Evolutionary conservation across 1,140 invertebrate species (phyloP).

Genomic region (Idris sp.): DNA sequence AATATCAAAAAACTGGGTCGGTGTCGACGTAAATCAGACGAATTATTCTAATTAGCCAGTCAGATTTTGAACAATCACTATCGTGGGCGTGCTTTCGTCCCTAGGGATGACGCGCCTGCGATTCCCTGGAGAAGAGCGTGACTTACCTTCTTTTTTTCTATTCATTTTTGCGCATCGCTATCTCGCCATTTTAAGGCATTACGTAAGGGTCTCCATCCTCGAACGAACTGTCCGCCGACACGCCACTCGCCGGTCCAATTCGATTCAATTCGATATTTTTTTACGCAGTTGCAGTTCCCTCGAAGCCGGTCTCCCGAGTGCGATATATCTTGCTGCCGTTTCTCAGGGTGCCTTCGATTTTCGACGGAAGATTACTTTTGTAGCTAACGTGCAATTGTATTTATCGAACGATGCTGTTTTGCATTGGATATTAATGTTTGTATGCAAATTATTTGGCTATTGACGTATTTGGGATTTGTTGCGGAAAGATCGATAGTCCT

Average conservation of each 20-base stretch:
- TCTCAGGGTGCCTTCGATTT: constrained; percentile 68
- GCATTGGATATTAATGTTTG: constrained; percentile 32
- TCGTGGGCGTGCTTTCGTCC: constrained; percentile 67
- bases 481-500: too few species aligned
- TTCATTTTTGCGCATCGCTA: constrained; percentile 21
- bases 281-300: constrained; percentile 55
- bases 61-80: constrained; percentile 77
- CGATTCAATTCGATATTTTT: constrained; percentile 75
- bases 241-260: constrained; percentile 73
- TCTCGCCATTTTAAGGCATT: constrained; percentile 66
- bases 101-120: constrained; percentile 72
- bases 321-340: constrained; percentile 74
- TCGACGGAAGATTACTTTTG: constrained; percentile 56
- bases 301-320: constrained; percentile 67
- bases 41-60: constrained; percentile 70
- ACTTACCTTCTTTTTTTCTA: constrained; percentile 48
- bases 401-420: constrained; percentile 37
- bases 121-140: constrained; percentile 75
- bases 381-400: constrained; percentile 40
- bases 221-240: constrained; percentile 74
- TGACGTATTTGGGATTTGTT: constrained; percentile 30
- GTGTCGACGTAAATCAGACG: constrained; percentile 55
- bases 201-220: constrained; percentile 68
- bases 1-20: constrained; percentile 29
- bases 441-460: constrained; percentile 42